Base-by-base conservation (phyloP, 2,888 invertebrate species). In the Entomobrya proxima region DNA sequence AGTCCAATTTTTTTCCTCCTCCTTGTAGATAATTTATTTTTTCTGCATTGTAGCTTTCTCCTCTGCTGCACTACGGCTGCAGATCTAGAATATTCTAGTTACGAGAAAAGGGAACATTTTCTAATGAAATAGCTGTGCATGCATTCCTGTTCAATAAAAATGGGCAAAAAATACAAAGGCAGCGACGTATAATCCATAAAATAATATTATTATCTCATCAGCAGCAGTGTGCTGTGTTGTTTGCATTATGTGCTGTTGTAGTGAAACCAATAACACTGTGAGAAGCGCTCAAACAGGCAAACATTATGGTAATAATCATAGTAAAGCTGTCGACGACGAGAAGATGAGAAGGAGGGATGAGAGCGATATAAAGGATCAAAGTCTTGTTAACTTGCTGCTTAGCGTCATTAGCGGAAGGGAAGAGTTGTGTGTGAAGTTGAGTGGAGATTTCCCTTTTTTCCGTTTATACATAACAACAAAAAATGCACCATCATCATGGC, bases 171-270 rank as follows among this genome's bases (percentile, higher is more conserved):
- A 18, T n/a, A 35, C 2, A 18, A 35, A 35, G 9, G 44, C n/a
- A 18, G n/a, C 5, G n/a, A 47, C n/a, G n/a, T 47, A 35, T 69
- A 69, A 44, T 44, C 44, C 24, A 24, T 44, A 27, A 44, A 69
- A 69, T 69, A 44, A 13, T 40, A 69, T 69, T 69, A 69, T 69
- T 69, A 69, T 69, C 69, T 69, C 69, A 44, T 69, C 44, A 69
- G 2, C 35, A 7, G 5, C 15, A 3, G 2, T 9, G 32, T 35
- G n/a, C n/a, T n/a, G n/a, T 32, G 61, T 35, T 32, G 52, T 3
- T 52, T 7, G 7, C 21, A 52, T 18, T 52, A 52, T 21, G n/a
- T 52, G 52, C 18, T 52, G 52, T 52, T 52, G 52, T n/a, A 18
- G 52, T n/a, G n/a, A n/a, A n/a, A n/a, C n/a, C n/a, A n/a, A n/a